Evolutionary conservation across 1,140 invertebrate genomes (phyloP), one percentile per base, ranked within the genome.

Genomic region (Brachionus rotundiformis): DNA sequence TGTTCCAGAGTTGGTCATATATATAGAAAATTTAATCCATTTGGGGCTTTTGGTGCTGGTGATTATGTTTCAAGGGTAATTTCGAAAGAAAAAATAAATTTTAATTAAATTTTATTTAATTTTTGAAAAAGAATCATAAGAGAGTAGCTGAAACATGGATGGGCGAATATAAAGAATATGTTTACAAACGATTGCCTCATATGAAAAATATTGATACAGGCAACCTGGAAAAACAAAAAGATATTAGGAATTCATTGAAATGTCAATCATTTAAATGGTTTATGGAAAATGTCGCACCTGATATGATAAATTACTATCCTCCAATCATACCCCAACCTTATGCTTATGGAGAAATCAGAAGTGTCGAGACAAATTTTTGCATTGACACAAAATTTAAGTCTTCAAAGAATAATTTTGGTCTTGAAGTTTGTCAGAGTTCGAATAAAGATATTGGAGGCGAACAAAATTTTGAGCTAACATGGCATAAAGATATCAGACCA

Each of bases 1-100:
- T 99, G 97, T 87, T 98, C 95, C 6, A 93, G 96, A 85, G 96
- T 99, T 0, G 97, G 95, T 0, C 97, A 99, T 87, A 91, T 99
- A n/a, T 99, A 98, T 86, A 91, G 96, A 10, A 98, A 98, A 88
- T 95, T 95, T 84, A 98, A 95, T 85, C 97, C 97, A 59, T 98
- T 99, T 89, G 94, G 94, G 36, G 98, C 98, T 90, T 96, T 96
- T 82, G 96, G 96, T 84, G 96, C 96, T 85, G 85, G 85, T 1
- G 85, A 81, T 47, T 81, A 81, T 25, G 8, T 81, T 6, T 63
- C 79, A 27, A 63, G 59, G 41, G 79, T 81, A 79, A 54, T n/a
- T n/a, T n/a, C n/a, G n/a, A n/a, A n/a, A n/a, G n/a, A n/a, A n/a
- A n/a, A 33, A 25, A 80, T n/a, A 29, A 23, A 33, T 36, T 41